Evolutionary conservation across 2,888 invertebrate species (phyloP), one percentile per base, ranked within the genome.

Genomic region (Alcis repandata): DNA sequence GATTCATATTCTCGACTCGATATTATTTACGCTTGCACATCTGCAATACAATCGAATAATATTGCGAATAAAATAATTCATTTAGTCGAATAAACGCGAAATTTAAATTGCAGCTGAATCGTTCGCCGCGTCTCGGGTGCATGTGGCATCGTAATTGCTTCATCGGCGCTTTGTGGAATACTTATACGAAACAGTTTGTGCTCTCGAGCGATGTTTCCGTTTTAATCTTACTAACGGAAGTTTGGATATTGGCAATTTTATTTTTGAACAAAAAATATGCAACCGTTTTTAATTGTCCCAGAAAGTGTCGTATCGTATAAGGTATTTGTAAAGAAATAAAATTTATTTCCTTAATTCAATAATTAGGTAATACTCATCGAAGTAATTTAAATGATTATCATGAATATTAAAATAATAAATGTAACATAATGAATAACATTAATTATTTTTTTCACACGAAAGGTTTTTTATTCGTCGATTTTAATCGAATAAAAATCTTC

Each of bases 101-200:
- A 77, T 79, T 82, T 72, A 81, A 82, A 82, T 78, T 74, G 74
- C 74, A 78, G 78, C 81, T 79, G 78, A 80, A 82, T 81, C 77
- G 70, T 63, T 80, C 74, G 52, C 59, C 78, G 77, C 75, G 76
- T 78, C 79, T 76, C 49, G 73, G 77, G 78, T 79, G 81, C 77
- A 75, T 76, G 82, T 80, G 78, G 80, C 78, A 75, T 84, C 84
- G 81, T 85, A 83, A 88, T 86, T 86, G 80, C 82, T 88, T 88
- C 84, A 86, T 87, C 85, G 82, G 75, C 77, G 77, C 78, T 81
- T 82, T 84, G 78, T 72, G 72, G 75, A 79, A 78, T 71, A 71
- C 70, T 71, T 69, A 71, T 69, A 70, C 72, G 76, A 76, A 59
- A 70, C 71, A 72, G 75, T 75, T 71, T 75, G 73, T 70, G 71